Base-by-base conservation (phyloP, 2,113 vertebrate species). In the Excalfactoria chinensis region DNA sequence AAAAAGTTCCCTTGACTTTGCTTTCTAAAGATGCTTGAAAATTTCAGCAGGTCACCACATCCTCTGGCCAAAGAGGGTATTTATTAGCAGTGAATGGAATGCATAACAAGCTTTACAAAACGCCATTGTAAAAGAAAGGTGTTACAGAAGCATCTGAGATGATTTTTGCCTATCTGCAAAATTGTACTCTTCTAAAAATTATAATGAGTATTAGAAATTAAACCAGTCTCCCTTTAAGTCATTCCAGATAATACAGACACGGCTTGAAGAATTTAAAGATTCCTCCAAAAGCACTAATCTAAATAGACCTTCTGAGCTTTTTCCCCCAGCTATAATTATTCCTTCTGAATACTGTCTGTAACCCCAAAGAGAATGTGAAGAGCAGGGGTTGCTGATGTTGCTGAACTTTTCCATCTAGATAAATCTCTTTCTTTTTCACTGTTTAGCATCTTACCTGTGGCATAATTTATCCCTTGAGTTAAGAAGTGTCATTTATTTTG, bases 381-480 rank as follows among this genome's bases (percentile, higher is more conserved):
- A 74, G 59, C 51, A 78, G 58, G 21, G 19, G 12, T 40, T 93
- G 72, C 70, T 88, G 51, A 67, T 79, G 44, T 63, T 56, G 40
- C 69, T 95, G 73, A 95, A 82, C 60, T 25, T 88, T 90, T 89
- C 66, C 34, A 81, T 77, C 32, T 43, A 92, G 46, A 56, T 91
- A 91, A 89, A 87, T 85, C 30, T 83, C 68, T 64, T 64, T 93
- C 55, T 72, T 75, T 93, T 94, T 84, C 76, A 75, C 63, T 86
- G 28, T 88, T 88, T 90, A 95, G 49, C 63, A 73, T 84, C 49
- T 75, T 86, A 93, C 60, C 88, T 84, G 56, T 76, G 71, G 73
- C 35, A 53, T 55, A 92, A 88, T 86, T 88, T 90, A 86, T 84
- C 92, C 80, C 88, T 66, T 46, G 79, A 86, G 91, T 84, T 90